Conservation (phyloP, 2,888 invertebrate species). For the Nomada hirtipes region DNA sequence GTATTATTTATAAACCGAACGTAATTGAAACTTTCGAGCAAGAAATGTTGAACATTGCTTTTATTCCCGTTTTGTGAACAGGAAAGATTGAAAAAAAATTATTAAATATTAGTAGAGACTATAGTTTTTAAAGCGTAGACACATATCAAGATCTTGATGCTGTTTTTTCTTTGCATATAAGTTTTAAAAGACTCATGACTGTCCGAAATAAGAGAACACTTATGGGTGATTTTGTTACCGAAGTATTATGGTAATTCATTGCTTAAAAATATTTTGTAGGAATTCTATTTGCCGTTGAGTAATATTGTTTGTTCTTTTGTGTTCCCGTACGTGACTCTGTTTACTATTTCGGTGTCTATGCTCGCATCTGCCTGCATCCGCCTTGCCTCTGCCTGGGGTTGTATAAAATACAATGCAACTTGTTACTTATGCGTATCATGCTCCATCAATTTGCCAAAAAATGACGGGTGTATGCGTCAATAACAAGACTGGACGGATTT, state of each 20-base stretch:
- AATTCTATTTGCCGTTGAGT: conserved; percentile 45
- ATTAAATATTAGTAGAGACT: too few relatives aligned
- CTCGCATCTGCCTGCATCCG: conserved; percentile 75
- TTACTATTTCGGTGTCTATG: conserved; percentile 61
- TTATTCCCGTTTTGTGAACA: too few relatives aligned
- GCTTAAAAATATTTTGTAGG: conserved; percentile 15
- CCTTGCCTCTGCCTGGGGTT: conserved; percentile 67
- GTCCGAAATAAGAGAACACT: neutral
- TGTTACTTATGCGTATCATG: conserved; percentile 70
- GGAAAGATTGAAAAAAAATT: too few relatives aligned
- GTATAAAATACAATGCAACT: conserved; percentile 65
- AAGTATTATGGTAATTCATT: neutral
- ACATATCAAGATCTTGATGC: too few relatives aligned
- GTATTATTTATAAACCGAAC: too few relatives aligned
- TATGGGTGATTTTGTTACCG: neutral
- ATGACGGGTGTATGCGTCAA: conserved; percentile 81
- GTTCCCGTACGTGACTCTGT: conserved; percentile 54
- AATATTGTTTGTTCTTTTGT: conserved; percentile 59
- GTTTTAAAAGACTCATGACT: too few relatives aligned
- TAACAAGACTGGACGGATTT: conserved; percentile 85
- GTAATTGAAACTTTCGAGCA: too few relatives aligned
- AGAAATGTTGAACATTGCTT: too few relatives aligned
- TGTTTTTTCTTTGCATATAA: too few relatives aligned
- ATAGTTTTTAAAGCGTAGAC: too few relatives aligned
- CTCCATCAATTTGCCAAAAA: conserved; percentile 78